These are phyloP conservation scores for Origma solitaria DNA, from an alignment of 2,113 vertebrate genomes.

Conservation along the genomic window DNA sequence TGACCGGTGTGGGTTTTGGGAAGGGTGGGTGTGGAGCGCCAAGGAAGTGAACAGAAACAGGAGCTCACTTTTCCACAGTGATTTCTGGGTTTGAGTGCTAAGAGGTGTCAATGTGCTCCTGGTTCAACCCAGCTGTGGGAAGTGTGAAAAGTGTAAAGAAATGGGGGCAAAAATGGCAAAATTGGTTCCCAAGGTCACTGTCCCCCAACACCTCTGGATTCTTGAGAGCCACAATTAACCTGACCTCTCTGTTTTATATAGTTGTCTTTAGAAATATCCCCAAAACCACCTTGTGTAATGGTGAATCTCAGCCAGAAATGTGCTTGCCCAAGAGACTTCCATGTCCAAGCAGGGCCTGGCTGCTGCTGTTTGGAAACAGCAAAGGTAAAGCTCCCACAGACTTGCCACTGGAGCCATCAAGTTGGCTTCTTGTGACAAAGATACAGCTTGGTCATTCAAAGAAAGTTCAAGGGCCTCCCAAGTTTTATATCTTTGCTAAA, in stretches of 20 bases:
- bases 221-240: too few species aligned
- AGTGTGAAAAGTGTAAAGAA: background rate
- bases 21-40: background rate
- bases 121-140: background rate
- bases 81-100: background rate
- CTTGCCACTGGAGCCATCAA: background rate
- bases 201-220: fast-evolving
- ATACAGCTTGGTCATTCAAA: background rate
- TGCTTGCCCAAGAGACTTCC: background rate
- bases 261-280: too few species aligned
- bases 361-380: background rate
- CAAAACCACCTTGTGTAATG: too few species aligned
- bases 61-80: background rate
- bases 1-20: background rate
- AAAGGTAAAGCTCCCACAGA: background rate
- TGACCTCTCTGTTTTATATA: too few species aligned
- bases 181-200: fast-evolving
- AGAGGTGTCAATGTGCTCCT: background rate
- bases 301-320: background rate
- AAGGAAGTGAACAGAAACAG: background rate
- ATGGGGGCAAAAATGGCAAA: background rate
- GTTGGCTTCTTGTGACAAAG: background rate
- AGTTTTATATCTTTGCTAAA: background rate
- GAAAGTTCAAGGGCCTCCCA: background rate
- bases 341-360: background rate